Percentiles rank a stretch among this genome's conserved stretches.
These are phyloP conservation scores for Chrysotoxum bicinctum DNA, from an alignment of 2,888 invertebrate genomes.

Conservation along the genomic window DNA sequence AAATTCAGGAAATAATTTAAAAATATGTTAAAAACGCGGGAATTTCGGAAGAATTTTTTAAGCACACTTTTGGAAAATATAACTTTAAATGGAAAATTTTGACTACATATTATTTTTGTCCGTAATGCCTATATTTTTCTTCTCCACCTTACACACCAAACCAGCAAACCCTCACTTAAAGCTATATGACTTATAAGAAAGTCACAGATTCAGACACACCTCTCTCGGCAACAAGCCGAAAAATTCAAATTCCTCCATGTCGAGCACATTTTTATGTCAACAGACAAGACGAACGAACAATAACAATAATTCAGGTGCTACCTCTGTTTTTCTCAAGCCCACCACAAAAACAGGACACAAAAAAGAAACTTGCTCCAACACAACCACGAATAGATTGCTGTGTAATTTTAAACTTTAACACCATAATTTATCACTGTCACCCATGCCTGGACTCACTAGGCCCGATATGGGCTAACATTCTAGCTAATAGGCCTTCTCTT, in stretches of 20 bases:
- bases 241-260: neutral
- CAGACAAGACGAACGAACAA: neutral
- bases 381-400: neutral
- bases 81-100: too few relatives aligned
- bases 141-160: neutral
- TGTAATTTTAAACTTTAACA: constrained; percentile 49
- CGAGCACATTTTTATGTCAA: constrained; percentile 19
- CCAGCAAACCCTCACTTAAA: neutral
- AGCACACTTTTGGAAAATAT: too few relatives aligned
- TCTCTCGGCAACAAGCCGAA: neutral
- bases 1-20: too few relatives aligned
- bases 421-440: constrained; percentile 60
- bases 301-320: neutral
- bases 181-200: neutral
- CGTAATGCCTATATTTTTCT: too few relatives aligned
- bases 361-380: neutral
- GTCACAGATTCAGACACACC: neutral
- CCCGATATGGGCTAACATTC: constrained; percentile 9
- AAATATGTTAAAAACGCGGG: too few relatives aligned
- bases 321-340: neutral
- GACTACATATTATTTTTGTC: too few relatives aligned
- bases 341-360: constrained; percentile 20
- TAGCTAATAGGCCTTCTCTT: constrained; percentile 33
- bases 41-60: too few relatives aligned
- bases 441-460: neutral